Conservation (phyloP, 2,797 vertebrate species). For the Takifugu rubripes region DNA sequence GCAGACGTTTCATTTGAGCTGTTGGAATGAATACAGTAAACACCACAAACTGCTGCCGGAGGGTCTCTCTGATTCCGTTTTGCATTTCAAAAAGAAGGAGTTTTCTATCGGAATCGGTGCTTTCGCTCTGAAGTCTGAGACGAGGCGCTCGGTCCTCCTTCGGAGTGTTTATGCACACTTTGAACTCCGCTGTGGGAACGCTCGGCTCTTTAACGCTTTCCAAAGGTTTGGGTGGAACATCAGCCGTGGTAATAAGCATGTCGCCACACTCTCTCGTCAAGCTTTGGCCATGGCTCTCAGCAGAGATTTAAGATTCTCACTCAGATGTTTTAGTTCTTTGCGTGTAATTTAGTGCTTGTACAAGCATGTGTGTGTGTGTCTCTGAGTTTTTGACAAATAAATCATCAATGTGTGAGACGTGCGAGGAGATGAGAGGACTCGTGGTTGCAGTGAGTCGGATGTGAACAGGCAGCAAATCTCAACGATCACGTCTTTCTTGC, state of each 20-base stretch:
- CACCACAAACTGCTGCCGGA: constrained; percentile 25
- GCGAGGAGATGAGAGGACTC: no score
- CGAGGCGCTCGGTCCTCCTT: constrained; percentile 28
- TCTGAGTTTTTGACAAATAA: no score
- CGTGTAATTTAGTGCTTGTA: no score
- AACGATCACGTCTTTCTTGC: constrained; percentile 9
- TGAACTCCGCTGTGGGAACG: constrained; percentile 44
- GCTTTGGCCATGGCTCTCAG: background rate
- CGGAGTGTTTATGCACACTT: constrained; percentile 38
- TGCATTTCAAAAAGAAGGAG: constrained; percentile 47
- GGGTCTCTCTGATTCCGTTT: constrained; percentile 37
- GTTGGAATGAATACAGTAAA: constrained; percentile 31
- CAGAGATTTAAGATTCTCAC: constrained; percentile 17
- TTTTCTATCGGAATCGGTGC: constrained; percentile 34
- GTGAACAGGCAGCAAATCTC: background rate
- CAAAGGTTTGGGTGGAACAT: constrained; percentile 48
- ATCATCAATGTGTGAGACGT: no score
- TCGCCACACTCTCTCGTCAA: constrained; percentile 19
- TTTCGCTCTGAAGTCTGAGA: constrained; percentile 46
- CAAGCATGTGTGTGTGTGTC: no score
- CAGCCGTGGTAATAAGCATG: constrained; percentile 34
- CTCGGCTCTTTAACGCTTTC: constrained; percentile 48
- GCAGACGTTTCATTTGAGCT: constrained; percentile 6
- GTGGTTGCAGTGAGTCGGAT: no score
- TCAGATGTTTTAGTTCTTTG: background rate